Evolutionary conservation across 2,797 vertebrate genomes (phyloP), one percentile per base, ranked within the genome.

Genomic region (Champsocephalus esox): DNA sequence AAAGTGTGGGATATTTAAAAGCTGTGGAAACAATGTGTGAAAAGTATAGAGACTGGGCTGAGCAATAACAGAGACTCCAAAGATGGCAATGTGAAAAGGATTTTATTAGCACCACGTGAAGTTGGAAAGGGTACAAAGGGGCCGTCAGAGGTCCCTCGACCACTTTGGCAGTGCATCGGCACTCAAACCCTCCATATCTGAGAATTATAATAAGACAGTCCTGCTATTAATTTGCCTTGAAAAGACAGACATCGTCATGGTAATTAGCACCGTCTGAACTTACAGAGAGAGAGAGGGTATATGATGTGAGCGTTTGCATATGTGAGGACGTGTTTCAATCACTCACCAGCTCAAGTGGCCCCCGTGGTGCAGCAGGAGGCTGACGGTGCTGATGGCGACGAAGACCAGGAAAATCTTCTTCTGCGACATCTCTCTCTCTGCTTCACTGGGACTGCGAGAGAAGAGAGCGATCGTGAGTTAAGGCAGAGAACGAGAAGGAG

Each of bases 381-480:
- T 96, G 79, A 95, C 72, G 0, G 94, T 95, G 76, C 95, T 95
- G 90, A 96, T 88, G 38, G 92, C 94, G 41, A 96, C 61, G 32
- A 97, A 79, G 68, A 94, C 73, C 76, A 97, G 91, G 71, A 96
- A 94, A 38, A 95, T 84, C 91, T 96, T 97, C 92, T 96, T 96
- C 87, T 93, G 94, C 75, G 90, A 95, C 95, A 96, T 95, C 62
- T 75, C 77, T 95, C 58, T 55, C n/a, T 68, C 63, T n/a, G 50
- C 73, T 66, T 90, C 80, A 79, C 64, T 82, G 70, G 56, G 45
- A 58, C 88, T 92, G 83, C 60, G 56, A 65, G 58, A 69, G n/a
- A 13, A 50, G 43, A 49, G 0, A n/a, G 24, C 12, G 55, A 21
- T 65, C 48, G 21, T 8, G 9, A 2, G 65, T 43, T 10, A 57